Percentiles rank a stretch among this genome's conserved stretches.
These are phyloP conservation scores for Geopemphigus sp. DNA, from an alignment of 1,140 invertebrate genomes.

Conservation along the genomic window DNA sequence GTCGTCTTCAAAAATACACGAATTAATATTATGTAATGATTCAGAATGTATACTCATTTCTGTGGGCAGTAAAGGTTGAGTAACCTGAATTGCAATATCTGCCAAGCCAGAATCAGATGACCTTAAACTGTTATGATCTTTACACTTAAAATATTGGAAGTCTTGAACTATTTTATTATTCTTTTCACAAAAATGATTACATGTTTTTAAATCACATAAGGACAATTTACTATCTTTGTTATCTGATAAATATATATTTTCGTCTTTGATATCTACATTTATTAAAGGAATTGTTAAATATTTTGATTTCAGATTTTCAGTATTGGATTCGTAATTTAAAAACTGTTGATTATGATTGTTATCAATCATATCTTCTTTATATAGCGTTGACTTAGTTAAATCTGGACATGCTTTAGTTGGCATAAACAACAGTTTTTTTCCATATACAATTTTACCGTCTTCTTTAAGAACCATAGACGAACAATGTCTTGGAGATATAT, in stretches of 20 bases:
- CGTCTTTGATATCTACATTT: conserved; percentile 5
- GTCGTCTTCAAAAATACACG: conserved; percentile 69
- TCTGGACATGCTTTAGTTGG: conserved; percentile 35
- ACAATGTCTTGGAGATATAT: conserved; percentile 34
- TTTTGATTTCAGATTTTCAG: conserved; percentile 12
- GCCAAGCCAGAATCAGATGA: conserved; percentile 82
- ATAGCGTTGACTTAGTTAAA: conserved; percentile 17
- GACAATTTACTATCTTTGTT: conserved; percentile 30
- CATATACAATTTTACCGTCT: conserved; percentile 29
- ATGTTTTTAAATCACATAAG: conserved; percentile 20
- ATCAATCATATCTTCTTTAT: conserved; percentile 17
- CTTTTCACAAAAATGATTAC: not conserved
- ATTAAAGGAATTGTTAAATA: conserved; percentile 20
- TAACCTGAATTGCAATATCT: conserved; percentile 68
- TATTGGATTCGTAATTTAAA: not conserved
- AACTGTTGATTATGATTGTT: not conserved
- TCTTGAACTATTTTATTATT: conserved; percentile 36
- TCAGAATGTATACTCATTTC: conserved; percentile 58
- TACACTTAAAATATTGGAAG: conserved; percentile 12
- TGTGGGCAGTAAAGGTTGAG: conserved; percentile 53
- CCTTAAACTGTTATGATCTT: conserved; percentile 55
- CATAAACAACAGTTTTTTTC: conserved; percentile 36
- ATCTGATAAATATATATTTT: not conserved
- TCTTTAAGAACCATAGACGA: conserved; percentile 27
- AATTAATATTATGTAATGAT: conserved; percentile 62